Evolutionary conservation across 1,140 invertebrate species (phyloP).

Genomic region (Teleogryllus occipitalis): DNA sequence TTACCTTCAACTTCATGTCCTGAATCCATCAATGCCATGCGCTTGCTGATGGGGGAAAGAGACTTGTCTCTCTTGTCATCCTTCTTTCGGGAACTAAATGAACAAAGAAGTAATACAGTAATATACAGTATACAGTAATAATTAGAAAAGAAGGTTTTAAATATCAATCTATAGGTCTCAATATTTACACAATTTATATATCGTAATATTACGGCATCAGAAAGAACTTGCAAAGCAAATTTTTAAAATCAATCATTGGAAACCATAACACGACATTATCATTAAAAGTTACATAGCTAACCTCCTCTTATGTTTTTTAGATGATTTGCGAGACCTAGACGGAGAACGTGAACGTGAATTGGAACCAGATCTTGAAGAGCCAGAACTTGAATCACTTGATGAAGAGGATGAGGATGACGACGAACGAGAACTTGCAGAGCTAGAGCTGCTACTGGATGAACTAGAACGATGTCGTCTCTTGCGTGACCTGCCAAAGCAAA

Average conservation of each 20-base stretch:
- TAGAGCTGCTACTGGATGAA: conserved; percentile 40
- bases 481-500: conserved; percentile 12
- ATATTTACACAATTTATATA: background rate
- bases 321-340: conserved; percentile 22
- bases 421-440: conserved; percentile 48
- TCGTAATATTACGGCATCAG: background rate
- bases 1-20: conserved; percentile 27
- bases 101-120: background rate
- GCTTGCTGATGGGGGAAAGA: conserved; percentile 66
- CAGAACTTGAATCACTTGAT: conserved; percentile 18
- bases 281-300: background rate
- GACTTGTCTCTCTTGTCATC: conserved; percentile 48
- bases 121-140: background rate
- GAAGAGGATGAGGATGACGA: conserved; percentile 46
- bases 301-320: conserved; percentile 22
- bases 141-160: background rate
- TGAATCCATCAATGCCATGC: conserved; percentile 59
- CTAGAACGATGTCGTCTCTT: conserved; percentile 26
- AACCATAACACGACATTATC: no score
- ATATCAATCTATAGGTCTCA: background rate
- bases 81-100: conserved; percentile 45
- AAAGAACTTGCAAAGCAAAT: background rate
- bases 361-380: conserved; percentile 33
- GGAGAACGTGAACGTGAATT: conserved; percentile 39
- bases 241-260: background rate